Evolutionary conservation across 2,797 vertebrate species (phyloP), one percentile per base, ranked within the genome.

Genomic region (Rousettus madagascariensis): DNA sequence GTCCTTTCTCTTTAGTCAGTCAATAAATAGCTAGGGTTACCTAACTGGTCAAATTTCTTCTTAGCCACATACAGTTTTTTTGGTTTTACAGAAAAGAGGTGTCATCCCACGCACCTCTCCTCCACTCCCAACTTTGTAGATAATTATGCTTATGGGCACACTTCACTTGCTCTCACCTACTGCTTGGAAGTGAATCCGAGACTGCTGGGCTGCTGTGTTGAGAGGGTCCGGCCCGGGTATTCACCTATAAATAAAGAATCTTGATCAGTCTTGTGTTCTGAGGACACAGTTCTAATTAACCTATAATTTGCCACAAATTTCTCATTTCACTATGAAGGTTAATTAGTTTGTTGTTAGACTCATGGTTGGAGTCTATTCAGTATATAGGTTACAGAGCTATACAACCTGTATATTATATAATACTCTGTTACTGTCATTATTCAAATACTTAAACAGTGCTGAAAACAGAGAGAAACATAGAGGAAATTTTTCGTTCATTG

Each of bases 141-240:
- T 53, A 63, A 38, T 11, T 41, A 69, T 22, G 8, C 41, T 77
- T 6, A 8, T 10, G 3, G 16, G 28, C 0, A 63, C 2, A 12
- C 30, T 74, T 85, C 59, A 10, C 1, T 20, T 79, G 80, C n/a
- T 96, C 99, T 99, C 98, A 99, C 99, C 99, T 99, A 99, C 99
- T 99, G 98, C 99, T 99, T 97, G 99, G 98, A 90, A 99, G 98
- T 90, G 99, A 98, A 95, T 99, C 99, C 17, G 99, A 98, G 90
- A 98, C 98, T 26, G 98, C 98, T 0, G 99, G 98, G 89, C 98
- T 98, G 96, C 98, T 98, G 97, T 99, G 99, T 96, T 98, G 99
- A 97, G 98, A 98, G 87, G 99, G 98, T 96, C 98, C 99, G 0
- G 99, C 99, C 95, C 99, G 98, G 0, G 99, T 99, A 98, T 99